Evolutionary conservation across 2,797 vertebrate genomes (phyloP).

Genomic region (Betta splendens): DNA sequence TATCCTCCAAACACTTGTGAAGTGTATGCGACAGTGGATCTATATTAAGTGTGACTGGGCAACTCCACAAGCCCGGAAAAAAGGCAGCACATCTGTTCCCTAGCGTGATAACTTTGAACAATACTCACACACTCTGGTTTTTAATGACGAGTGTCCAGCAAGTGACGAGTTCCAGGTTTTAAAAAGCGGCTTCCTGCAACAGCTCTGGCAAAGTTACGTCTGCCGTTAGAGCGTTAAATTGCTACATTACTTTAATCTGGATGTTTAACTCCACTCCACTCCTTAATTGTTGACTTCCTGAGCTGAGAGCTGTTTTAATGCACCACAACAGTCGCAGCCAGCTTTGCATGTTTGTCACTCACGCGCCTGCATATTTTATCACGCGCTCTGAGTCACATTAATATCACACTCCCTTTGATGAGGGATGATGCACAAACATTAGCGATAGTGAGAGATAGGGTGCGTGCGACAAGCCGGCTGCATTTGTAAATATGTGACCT

Average conservation of each 20-base stretch:
- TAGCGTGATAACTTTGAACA: constrained; percentile 67
- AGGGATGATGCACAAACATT: constrained; percentile 64
- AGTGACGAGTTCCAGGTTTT: constrained; percentile 38
- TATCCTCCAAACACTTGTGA: constrained; percentile 77
- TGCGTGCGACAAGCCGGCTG: constrained; percentile 60
- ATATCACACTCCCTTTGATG: constrained; percentile 73
- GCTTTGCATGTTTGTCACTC: constrained; percentile 64
- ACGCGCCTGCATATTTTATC: constrained; percentile 65
- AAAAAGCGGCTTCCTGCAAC: constrained; percentile 22
- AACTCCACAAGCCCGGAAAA: constrained; percentile 60
- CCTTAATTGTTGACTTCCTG: constrained; percentile 46
- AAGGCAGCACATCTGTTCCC: constrained; percentile 76
- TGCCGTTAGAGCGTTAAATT: constrained; percentile 38
- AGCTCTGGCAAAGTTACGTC: constrained; percentile 17
- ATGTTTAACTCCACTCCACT: constrained; percentile 34
- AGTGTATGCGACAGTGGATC: constrained; percentile 74
- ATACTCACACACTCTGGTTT: constrained; percentile 50
- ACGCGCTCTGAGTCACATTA: constrained; percentile 58
- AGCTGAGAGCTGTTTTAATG: constrained; percentile 53
- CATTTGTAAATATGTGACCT: constrained; percentile 73
- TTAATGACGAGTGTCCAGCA: constrained; percentile 49
- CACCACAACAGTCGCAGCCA: constrained; percentile 51
- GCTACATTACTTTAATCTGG: constrained; percentile 43
- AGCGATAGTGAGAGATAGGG: constrained; percentile 65
- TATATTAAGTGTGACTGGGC: constrained; percentile 78